These are phyloP conservation scores for Hipposideros armiger DNA, from an alignment of 2,113 vertebrate genomes.

Conservation along the genomic window DNA sequence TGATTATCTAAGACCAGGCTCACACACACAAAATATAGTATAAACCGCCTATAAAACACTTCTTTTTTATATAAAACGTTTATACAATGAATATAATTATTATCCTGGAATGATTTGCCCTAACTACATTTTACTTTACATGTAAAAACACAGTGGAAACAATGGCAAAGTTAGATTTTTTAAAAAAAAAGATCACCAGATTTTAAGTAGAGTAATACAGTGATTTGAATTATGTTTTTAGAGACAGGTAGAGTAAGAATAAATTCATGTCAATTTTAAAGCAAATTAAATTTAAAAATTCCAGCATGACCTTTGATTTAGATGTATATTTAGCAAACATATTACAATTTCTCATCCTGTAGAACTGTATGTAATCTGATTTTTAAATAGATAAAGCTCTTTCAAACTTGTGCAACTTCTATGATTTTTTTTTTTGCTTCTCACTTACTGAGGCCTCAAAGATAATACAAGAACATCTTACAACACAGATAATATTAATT, in stretches of 20 bases:
- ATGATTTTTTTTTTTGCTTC: not conserved
- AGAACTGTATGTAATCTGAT: not conserved
- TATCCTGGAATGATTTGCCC: not conserved
- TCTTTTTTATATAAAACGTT: not conserved
- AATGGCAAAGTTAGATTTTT: not conserved
- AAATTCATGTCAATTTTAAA: not conserved
- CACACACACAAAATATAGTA: not conserved
- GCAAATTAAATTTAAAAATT: not conserved
- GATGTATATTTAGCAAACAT: not conserved
- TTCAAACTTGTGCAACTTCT: not conserved
- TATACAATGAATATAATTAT: not conserved
- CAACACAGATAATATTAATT: not conserved
- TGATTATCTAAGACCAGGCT: not conserved
- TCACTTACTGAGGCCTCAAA: not conserved
- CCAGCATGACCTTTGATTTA: not conserved
- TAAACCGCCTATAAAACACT: not conserved
- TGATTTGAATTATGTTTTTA: not conserved
- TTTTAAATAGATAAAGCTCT: not conserved
- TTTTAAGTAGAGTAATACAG: not conserved
- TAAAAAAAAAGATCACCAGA: not conserved
- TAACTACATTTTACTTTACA: not conserved
- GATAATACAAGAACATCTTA: not conserved
- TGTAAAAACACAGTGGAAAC: not conserved
- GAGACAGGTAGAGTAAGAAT: not conserved
- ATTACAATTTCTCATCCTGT: not conserved